Evolutionary conservation across 2,113 vertebrate species (phyloP).

Genomic region (Triplophysa siluroides): DNA sequence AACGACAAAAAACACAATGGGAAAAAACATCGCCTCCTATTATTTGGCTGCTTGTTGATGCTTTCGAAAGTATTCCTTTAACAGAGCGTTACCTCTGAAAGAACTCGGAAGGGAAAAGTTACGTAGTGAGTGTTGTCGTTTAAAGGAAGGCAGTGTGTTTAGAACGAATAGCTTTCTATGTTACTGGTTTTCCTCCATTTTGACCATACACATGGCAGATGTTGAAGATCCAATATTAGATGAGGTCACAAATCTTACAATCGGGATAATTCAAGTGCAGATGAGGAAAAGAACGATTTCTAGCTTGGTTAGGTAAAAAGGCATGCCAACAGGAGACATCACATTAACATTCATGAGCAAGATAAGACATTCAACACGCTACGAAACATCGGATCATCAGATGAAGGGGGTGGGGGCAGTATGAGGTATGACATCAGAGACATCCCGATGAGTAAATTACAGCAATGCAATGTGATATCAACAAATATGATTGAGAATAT

Average conservation of each 20-base stretch:
- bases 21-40: slow-evolving; percentile 43
- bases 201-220: background rate
- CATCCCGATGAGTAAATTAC: slow-evolving; percentile 52
- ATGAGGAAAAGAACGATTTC: slow-evolving; percentile 30
- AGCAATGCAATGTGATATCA: slow-evolving; percentile 40
- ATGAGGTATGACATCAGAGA: slow-evolving; percentile 20
- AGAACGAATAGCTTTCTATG: slow-evolving; percentile 22
- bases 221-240: background rate
- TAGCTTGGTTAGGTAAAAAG: slow-evolving; percentile 18
- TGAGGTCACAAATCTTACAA: slow-evolving; percentile 13
- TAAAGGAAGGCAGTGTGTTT: slow-evolving; percentile 27
- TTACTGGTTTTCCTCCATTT: slow-evolving; percentile 33
- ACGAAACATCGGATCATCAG: slow-evolving; percentile 36
- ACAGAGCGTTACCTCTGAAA: slow-evolving; percentile 29
- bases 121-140: slow-evolving; percentile 56
- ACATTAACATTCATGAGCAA: slow-evolving; percentile 43
- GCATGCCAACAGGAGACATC: slow-evolving; percentile 52
- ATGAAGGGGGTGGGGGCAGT: background rate
- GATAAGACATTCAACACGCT: slow-evolving; percentile 42
- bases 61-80: slow-evolving; percentile 44
- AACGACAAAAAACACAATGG: slow-evolving; percentile 47
- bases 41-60: slow-evolving; percentile 55
- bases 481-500: slow-evolving; percentile 39
- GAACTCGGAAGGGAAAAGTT: slow-evolving; percentile 49
- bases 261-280: slow-evolving; percentile 1